These are phyloP conservation scores for Haliaeetus leucogaster DNA, from an alignment of 2,113 vertebrate genomes.

Conservation along the genomic window DNA sequence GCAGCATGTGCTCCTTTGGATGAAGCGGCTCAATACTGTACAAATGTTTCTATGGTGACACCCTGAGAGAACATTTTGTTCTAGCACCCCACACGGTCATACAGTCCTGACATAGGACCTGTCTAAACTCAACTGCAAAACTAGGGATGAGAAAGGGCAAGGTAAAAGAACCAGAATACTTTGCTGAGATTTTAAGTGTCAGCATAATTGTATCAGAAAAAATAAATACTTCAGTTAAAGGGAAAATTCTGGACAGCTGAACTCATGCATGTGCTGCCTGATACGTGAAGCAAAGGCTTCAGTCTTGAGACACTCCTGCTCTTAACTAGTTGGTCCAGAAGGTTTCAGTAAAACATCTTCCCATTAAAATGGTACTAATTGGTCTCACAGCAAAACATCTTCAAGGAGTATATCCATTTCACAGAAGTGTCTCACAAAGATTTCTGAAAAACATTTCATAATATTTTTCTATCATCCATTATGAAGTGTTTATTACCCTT, in stretches of 20 bases:
- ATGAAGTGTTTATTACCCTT: neutral
- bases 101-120: neutral
- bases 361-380: neutral
- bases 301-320: neutral
- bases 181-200: neutral
- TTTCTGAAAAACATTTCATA: neutral
- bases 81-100: neutral
- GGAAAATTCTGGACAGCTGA: neutral
- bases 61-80: neutral
- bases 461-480: neutral
- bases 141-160: neutral
- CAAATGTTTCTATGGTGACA: slow-evolving; percentile 18
- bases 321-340: neutral
- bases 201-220: neutral
- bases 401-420: neutral
- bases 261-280: neutral
- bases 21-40: neutral
- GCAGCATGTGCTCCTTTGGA: neutral
- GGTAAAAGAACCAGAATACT: neutral
- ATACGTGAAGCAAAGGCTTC: neutral
- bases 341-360: neutral
- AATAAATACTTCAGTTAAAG: neutral
- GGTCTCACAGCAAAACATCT: neutral
- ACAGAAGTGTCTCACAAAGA: neutral
- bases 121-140: neutral